phyloP scores from a whole-genome alignment of 2,888 invertebrate species.

The Ectemnius cavifrons region DNA sequence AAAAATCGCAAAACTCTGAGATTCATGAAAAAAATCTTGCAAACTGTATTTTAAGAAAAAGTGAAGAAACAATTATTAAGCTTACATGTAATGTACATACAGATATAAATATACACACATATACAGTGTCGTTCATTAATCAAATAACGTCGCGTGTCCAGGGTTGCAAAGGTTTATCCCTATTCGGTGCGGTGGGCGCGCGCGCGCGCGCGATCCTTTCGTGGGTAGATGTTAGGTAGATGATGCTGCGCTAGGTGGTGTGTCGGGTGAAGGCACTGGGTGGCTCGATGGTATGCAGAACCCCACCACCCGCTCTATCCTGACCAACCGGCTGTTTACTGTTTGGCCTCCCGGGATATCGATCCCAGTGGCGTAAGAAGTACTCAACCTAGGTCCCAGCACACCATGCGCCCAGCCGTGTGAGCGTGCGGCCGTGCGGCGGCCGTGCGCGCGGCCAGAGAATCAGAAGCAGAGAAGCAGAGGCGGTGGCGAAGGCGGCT shows the following conservation, averaged over 20 bases:
- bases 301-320: constrained; percentile 70
- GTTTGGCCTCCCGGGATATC: constrained; percentile 78
- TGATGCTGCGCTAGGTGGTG: constrained; percentile 37
- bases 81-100: no score
- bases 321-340: constrained; percentile 79
- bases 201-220: no score
- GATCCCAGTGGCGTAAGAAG: constrained; percentile 77
- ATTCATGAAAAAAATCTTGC: no score
- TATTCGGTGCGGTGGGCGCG: constrained; percentile 38
- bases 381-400: constrained; percentile 57
- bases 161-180: constrained; percentile 47
- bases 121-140: constrained; percentile 27
- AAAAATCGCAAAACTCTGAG: no score
- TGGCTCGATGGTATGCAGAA: constrained; percentile 64
- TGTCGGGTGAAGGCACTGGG: constrained; percentile 56
- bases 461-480: no score
- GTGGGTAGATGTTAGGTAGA: constrained; percentile 38
- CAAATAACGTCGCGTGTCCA: constrained; percentile 42
- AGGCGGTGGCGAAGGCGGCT: background rate
- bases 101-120: no score
- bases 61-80: no score
- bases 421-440: no score
- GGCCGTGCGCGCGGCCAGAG: no score
- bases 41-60: no score
- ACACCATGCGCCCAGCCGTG: no score